These are phyloP conservation scores for Austrolebias charrua DNA, from an alignment of 2,797 vertebrate genomes.

Conservation along the genomic window DNA sequence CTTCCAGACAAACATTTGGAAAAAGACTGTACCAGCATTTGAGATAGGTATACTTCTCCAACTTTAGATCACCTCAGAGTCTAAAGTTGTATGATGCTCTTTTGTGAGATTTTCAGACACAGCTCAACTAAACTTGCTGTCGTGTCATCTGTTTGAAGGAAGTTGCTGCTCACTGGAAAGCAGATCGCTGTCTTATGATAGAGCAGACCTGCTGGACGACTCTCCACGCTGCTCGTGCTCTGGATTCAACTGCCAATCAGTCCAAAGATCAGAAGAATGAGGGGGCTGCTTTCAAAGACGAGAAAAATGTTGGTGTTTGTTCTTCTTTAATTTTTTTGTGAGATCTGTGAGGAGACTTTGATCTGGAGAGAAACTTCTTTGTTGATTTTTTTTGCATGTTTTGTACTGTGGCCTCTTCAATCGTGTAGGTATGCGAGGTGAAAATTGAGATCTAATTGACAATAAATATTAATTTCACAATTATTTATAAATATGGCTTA, in stretches of 20 bases:
- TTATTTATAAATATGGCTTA: neutral
- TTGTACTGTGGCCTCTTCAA: constrained; percentile 91
- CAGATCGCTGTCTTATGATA: constrained; percentile 88
- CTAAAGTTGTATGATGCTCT: neutral
- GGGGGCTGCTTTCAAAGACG: constrained; percentile 15
- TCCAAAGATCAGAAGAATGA: constrained; percentile 65
- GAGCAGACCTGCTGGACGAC: constrained; percentile 90
- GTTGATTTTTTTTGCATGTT: constrained; percentile 93
- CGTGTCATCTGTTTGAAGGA: constrained; percentile 74
- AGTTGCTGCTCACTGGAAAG: constrained; percentile 92
- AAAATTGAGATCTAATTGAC: constrained; percentile 89
- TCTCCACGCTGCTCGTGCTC: constrained; percentile 81
- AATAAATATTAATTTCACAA: neutral
- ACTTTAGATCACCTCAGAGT: neutral
- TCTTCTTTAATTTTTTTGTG: constrained; percentile 99
- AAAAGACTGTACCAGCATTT: constrained; percentile 90
- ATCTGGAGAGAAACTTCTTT: constrained; percentile 97
- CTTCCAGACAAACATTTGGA: constrained; percentile 82
- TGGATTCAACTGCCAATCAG: constrained; percentile 86
- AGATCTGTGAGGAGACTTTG: constrained; percentile 96
- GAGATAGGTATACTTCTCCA: constrained; percentile 42
- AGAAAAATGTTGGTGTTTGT: constrained; percentile 93
- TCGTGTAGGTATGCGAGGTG: constrained; percentile 94
- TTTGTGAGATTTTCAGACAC: neutral
- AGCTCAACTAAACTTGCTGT: neutral